A percentile compares a stretch with the other conserved stretches of the same genome.
These are phyloP conservation scores for Melozone crissalis DNA, from an alignment of 2,113 vertebrate species.

Conservation along the genomic window DNA sequence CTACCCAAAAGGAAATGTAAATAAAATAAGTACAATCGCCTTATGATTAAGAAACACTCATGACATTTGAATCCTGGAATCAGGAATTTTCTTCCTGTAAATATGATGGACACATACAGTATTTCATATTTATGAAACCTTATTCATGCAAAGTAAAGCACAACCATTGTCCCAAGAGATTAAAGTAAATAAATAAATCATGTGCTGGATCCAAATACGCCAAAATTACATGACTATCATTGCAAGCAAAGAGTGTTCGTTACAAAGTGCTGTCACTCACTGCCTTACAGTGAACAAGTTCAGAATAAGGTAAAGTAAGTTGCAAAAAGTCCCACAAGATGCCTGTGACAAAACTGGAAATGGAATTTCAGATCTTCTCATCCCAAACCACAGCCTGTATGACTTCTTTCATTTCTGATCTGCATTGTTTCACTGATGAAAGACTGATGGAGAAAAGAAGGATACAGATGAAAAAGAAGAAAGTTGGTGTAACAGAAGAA, in stretches of 20 bases:
- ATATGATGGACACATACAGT: not conserved
- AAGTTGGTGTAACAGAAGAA: not conserved
- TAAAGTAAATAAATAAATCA: constrained; percentile 21
- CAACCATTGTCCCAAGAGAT: not conserved
- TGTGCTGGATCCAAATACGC: not conserved
- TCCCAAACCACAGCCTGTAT: not conserved
- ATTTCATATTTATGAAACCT: constrained; percentile 3
- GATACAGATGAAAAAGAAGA: not conserved
- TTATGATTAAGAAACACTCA: not conserved
- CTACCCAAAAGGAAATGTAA: not conserved
- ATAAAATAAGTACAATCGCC: not conserved
- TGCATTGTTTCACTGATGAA: not conserved
- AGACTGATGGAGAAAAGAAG: not conserved
- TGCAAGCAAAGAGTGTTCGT: not conserved
- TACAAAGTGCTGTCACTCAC: not conserved
- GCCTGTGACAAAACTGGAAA: not conserved
- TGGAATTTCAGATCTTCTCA: not conserved
- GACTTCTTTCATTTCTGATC: not conserved
- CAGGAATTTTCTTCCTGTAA: not conserved
- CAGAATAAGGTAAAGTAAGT: not conserved
- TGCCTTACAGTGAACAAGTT: not conserved
- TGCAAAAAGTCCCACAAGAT: not conserved
- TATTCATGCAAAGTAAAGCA: not conserved
- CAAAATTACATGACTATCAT: not conserved
- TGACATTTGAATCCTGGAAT: not conserved